Percentiles rank a stretch among this genome's conserved stretches.
Conservation (phyloP, 2,888 invertebrate genomes). For the Syrphus vitripennis region DNA sequence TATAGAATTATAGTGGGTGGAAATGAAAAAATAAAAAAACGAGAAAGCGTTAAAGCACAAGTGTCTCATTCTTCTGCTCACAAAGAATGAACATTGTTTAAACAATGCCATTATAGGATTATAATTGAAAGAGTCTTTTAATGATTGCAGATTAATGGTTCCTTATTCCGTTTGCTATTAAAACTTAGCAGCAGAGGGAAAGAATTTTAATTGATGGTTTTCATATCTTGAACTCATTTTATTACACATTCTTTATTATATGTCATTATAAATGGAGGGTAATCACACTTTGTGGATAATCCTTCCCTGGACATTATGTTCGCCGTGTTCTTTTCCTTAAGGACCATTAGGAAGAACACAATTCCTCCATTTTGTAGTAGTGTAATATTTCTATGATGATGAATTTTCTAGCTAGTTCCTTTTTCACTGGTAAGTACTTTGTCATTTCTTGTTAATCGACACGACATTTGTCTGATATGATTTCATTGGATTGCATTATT, state of each 20-base stretch:
- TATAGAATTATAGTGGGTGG: not conserved
- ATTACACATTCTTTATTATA: not conserved
- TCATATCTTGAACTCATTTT: constrained; percentile 11
- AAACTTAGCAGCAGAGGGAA: not conserved
- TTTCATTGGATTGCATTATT: too few relatives aligned
- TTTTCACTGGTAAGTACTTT: not conserved
- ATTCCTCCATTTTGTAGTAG: not conserved
- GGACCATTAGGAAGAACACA: not conserved
- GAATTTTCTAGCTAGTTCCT: not conserved
- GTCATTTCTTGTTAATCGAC: not conserved
- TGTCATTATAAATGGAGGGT: not conserved
- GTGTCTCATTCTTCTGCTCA: constrained; percentile 6
- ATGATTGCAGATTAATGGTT: constrained; percentile 46
- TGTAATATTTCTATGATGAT: not conserved
- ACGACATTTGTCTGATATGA: too few relatives aligned
- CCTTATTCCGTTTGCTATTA: not conserved
- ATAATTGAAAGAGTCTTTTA: constrained; percentile 44
- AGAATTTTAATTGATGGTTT: not conserved
- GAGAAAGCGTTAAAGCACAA: constrained; percentile 21
- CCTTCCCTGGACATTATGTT: not conserved
- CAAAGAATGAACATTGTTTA: constrained; percentile 19
- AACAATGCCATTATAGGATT: constrained; percentile 18
- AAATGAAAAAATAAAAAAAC: not conserved
- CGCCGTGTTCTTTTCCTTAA: not conserved
- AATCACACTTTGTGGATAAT: not conserved